These are phyloP conservation scores for Lasioglossum figueresi DNA, from an alignment of 2,888 invertebrate species.

Conservation along the genomic window DNA sequence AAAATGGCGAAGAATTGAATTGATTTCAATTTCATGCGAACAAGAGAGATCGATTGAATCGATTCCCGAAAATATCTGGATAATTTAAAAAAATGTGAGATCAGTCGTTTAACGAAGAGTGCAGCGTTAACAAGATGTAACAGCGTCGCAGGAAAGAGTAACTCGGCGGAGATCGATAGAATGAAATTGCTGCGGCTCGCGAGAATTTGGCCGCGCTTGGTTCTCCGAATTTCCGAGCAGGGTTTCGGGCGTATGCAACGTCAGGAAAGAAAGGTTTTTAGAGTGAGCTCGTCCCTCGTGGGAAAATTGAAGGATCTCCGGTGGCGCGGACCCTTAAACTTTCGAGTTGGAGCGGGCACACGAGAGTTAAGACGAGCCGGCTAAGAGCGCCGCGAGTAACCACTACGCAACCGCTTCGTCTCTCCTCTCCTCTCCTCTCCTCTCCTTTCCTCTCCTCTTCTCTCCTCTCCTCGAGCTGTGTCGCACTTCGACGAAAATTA, in stretches of 20 bases:
- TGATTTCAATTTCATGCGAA: no score
- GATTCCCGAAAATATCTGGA: no score
- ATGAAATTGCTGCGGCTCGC: neutral
- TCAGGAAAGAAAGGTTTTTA: constrained; percentile 19
- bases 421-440: neutral
- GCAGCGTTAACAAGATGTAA: neutral
- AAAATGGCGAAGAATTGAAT: no score
- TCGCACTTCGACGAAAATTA: constrained; percentile 55
- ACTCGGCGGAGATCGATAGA: neutral
- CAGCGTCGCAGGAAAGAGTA: neutral
- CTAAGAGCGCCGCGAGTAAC: constrained; percentile 27
- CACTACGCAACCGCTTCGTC: constrained; percentile 19
- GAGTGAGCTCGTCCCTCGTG: constrained; percentile 13
- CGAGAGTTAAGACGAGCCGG: constrained; percentile 41
- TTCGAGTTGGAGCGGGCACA: constrained; percentile 19
- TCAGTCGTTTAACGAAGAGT: no score
- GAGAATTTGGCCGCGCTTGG: neutral
- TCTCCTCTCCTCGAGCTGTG: neutral
- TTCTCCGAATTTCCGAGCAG: neutral
- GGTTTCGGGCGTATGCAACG: neutral
- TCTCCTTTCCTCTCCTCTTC: neutral
- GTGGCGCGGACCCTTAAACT: constrained; percentile 29
- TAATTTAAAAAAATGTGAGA: no score
- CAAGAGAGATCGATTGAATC: no score
- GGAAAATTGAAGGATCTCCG: constrained; percentile 33